A percentile compares a stretch with the other conserved stretches of the same genome.
These are phyloP conservation scores for Conops quadrifasciatus DNA, from an alignment of 2,888 invertebrate species.

Conservation along the genomic window DNA sequence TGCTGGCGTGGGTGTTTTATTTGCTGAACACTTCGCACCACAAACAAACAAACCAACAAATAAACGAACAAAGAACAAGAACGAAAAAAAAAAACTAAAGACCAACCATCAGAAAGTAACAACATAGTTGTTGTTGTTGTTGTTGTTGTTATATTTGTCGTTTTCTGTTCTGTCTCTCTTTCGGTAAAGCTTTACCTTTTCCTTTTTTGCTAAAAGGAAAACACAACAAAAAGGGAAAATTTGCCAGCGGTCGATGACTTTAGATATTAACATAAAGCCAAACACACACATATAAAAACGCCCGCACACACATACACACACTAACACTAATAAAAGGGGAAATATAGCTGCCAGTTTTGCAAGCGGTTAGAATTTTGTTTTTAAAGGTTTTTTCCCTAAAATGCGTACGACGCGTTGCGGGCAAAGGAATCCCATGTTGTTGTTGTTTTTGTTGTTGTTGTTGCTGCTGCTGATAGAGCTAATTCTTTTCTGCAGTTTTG, in stretches of 20 bases:
- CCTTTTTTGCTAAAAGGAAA: too few species aligned
- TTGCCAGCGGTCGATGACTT: conserved; percentile 2
- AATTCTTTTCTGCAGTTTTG: too few species aligned
- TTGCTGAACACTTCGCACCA: too few species aligned
- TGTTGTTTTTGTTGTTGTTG: background rate
- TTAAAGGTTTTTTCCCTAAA: background rate
- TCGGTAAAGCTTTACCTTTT: background rate
- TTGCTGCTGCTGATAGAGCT: too few species aligned
- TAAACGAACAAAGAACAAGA: too few species aligned
- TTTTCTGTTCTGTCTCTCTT: background rate
- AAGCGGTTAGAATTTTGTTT: background rate
- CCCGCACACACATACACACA: background rate
- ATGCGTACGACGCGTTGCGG: background rate
- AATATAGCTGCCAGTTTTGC: background rate
- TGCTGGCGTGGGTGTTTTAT: too few species aligned
- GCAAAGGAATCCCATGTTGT: too few species aligned
- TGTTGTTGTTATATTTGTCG: background rate
- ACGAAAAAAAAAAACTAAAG: too few species aligned
- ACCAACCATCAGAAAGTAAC: background rate
- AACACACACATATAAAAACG: background rate
- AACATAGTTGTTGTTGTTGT: background rate
- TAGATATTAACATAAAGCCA: too few species aligned
- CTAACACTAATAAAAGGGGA: background rate
- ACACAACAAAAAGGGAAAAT: background rate
- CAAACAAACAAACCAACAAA: too few species aligned